A percentile compares a stretch with the other conserved stretches of the same genome.
Evolutionary conservation across 2,797 vertebrate genomes (phyloP).

Genomic region (Enteromius mattozi): DNA sequence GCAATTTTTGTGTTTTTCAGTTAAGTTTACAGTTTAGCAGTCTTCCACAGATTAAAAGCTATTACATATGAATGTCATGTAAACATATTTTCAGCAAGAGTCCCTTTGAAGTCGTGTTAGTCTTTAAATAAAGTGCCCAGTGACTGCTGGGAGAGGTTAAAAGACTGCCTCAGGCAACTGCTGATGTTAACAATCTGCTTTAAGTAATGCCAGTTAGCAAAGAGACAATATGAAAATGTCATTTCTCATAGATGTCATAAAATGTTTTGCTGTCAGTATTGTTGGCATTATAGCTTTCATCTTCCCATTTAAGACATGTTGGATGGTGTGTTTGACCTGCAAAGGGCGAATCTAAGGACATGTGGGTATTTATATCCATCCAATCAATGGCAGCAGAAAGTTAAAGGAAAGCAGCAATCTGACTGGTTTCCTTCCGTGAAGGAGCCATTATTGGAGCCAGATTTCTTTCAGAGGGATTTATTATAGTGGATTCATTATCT

Average conservation of each 20-base stretch:
- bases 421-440: constrained; percentile 44
- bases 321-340: constrained; percentile 31
- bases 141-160: constrained; percentile 29
- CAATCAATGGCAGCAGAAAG: constrained; percentile 43
- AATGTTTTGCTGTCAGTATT: constrained; percentile 26
- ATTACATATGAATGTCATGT: constrained; percentile 14
- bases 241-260: constrained; percentile 41
- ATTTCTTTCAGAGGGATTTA: constrained; percentile 25
- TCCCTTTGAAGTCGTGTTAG: constrained; percentile 30
- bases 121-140: constrained; percentile 30
- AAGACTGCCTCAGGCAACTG: constrained; percentile 21
- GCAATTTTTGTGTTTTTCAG: neutral
- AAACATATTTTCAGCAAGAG: constrained; percentile 12
- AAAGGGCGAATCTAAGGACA: constrained; percentile 30
- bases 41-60: neutral
- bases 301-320: constrained; percentile 17
- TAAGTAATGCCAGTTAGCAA: constrained; percentile 33
- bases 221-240: constrained; percentile 23
- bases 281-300: constrained; percentile 1
- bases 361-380: constrained; percentile 47
- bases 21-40: neutral
- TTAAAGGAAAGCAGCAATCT: constrained; percentile 40
- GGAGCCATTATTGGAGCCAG: constrained; percentile 14
- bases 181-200: constrained; percentile 30
- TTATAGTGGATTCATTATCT: constrained; percentile 11